phyloP scores from a whole-genome alignment of 2,113 vertebrate genomes.

The Crotalus viridis region DNA sequence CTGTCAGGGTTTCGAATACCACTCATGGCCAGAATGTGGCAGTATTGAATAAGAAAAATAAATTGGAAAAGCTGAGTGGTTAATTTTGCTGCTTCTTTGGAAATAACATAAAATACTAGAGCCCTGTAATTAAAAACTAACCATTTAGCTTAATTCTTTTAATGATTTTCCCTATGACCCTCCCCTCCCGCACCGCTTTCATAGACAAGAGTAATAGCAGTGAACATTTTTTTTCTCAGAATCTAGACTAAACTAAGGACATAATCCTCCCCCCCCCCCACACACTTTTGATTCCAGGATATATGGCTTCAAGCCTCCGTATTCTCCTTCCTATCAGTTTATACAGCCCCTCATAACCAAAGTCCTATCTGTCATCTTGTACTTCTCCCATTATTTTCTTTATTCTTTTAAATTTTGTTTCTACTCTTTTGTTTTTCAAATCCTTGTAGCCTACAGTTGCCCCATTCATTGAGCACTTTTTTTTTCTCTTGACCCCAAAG shows the following conservation, averaged over 20 bases:
- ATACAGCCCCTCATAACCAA: not conserved
- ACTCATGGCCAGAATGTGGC: conserved; percentile 15
- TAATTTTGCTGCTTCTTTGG: not conserved
- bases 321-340: not conserved
- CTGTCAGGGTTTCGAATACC: not conserved
- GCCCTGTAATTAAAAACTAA: not conserved
- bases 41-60: conserved; percentile 17
- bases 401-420: not conserved
- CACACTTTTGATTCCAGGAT: not conserved
- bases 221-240: not conserved
- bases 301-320: not conserved
- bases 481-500: not conserved
- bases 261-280: not conserved
- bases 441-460: not conserved
- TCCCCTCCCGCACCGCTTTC: too few species aligned
- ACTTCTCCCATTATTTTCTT: not conserved
- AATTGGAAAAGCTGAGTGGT: not conserved
- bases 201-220: not conserved
- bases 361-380: not conserved
- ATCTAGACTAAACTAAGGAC: not conserved
- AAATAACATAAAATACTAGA: not conserved
- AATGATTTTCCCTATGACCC: not conserved
- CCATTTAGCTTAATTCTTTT: not conserved
- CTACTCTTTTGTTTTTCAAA: not conserved
- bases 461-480: not conserved